phyloP scores from a whole-genome alignment of 2,888 invertebrate genomes.

The Dasypogon diadema region DNA sequence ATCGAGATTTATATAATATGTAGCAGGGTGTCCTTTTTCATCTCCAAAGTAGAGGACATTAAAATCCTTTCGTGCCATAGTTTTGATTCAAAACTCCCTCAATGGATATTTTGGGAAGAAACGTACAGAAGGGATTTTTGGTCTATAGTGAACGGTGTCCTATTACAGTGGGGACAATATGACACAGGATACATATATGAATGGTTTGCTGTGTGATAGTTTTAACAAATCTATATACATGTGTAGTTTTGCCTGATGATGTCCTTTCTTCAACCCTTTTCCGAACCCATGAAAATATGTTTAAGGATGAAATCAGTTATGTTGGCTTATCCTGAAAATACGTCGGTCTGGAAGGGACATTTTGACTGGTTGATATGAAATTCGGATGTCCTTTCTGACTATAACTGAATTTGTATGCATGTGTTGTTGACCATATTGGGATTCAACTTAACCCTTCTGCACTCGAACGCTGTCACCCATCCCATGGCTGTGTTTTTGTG shows the following conservation, averaged over 20 bases:
- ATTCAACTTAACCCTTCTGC: conserved; percentile 36
- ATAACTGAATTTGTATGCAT: conserved; percentile 49
- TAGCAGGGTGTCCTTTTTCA: conserved; percentile 55
- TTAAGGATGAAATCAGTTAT: conserved; percentile 48
- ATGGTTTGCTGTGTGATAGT: neutral
- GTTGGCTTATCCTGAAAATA: conserved; percentile 52
- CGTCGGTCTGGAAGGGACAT: conserved; percentile 53
- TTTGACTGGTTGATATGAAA: conserved; percentile 57
- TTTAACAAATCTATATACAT: conserved; percentile 16
- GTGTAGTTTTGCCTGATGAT: conserved; percentile 9
- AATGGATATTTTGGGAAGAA: conserved; percentile 44
- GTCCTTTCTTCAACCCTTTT: conserved; percentile 50
- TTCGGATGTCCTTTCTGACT: conserved; percentile 55
- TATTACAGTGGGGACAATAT: conserved; percentile 45
- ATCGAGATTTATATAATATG: conserved; percentile 54
- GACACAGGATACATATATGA: conserved; percentile 16
- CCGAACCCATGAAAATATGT: conserved; percentile 51
- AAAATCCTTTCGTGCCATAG: conserved; percentile 53
- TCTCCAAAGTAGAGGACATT: conserved; percentile 48
- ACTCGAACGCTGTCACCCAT: neutral
- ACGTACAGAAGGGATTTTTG: conserved; percentile 30
- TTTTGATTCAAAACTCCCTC: conserved; percentile 53
- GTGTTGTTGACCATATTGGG: conserved; percentile 45
- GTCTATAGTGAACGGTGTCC: conserved; percentile 39
- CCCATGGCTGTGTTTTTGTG: conserved; percentile 13